Evolutionary conservation across 2,888 invertebrate species (phyloP), one percentile per base, ranked within the genome.

Genomic region (Protodeltote pygarga): DNA sequence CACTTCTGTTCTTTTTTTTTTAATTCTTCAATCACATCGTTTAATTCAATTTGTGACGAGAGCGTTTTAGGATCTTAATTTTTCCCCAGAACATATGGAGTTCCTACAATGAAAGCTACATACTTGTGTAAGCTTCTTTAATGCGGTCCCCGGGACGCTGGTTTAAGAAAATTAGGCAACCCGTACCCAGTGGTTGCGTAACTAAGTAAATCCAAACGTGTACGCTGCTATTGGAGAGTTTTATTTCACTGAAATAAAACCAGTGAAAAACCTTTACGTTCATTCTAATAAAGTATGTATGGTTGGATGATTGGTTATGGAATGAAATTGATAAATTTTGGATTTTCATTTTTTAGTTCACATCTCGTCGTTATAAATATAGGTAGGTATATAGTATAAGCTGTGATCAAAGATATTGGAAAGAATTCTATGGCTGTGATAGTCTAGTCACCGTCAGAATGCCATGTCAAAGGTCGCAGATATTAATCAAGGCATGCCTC

Each of bases 151-250:
- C 33, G 45, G 61, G 32, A 61, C 48, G 39, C 13, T 33, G 31
- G 46, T 34, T 57, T 45, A 41, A 67, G 68, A 65, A 55, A 65
- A 69, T 54, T 68, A 60, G 48, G 68, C 41, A 51, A 24, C 9
- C 59, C 23, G 32, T 57, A n/a, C n/a, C n/a, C n/a, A 32, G 49
- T 32, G 44, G 48, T 64, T 50, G 31, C 42, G 45, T 64, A 46
- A 54, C 47, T 46, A 33, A 42, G 29, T 49, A 66, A 62, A 62
- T 62, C 57, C 29, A 13, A 16, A 9, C 41, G 35, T 32, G 11
- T 16, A 39, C 14, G 40, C 27, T 39, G 5, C 34, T 25, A 57
- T 59, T 27, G 58, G 33, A 27, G 33, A 13, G 34, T 33, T 39
- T 45, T 40, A 34, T 52, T 44, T 39, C 9, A 39, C 33, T 10